These are phyloP conservation scores for Aleiodes leptofemur DNA, from an alignment of 2,888 invertebrate genomes.

Conservation along the genomic window DNA sequence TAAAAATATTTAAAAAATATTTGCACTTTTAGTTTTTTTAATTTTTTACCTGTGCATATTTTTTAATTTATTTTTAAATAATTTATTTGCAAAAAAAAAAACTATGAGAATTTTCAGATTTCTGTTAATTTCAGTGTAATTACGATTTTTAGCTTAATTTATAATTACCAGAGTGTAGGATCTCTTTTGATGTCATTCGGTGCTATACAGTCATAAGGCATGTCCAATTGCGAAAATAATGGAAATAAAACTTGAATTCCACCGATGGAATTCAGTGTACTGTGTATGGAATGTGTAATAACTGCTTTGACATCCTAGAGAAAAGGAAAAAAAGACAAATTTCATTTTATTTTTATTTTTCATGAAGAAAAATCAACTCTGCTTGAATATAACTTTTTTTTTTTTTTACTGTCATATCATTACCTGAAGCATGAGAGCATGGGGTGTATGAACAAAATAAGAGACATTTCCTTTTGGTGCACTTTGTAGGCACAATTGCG, in stretches of 20 bases:
- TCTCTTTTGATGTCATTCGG: slow-evolving; percentile 89
- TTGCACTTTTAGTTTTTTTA: too few species aligned
- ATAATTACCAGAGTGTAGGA: slow-evolving; percentile 88
- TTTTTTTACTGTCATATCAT: not conserved
- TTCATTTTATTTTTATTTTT: slow-evolving; percentile 3
- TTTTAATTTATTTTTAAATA: too few species aligned
- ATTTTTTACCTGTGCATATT: too few species aligned
- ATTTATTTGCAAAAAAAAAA: too few species aligned
- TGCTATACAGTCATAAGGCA: slow-evolving; percentile 89
- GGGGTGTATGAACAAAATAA: slow-evolving; percentile 99
- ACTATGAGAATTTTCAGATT: too few species aligned
- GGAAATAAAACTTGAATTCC: slow-evolving; percentile 99
- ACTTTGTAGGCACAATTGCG: slow-evolving; percentile 98
- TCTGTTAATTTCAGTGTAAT: too few species aligned
- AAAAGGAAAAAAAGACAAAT: slow-evolving; percentile 62
- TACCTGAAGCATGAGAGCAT: slow-evolving; percentile 99
- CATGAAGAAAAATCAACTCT: slow-evolving; percentile 12
- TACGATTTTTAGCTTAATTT: too few species aligned
- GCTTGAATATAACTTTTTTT: not conserved
- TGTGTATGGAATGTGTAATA: slow-evolving; percentile 99
- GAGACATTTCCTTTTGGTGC: slow-evolving; percentile 98
- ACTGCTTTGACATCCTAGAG: slow-evolving; percentile 98
- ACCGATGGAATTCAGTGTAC: slow-evolving; percentile 98
- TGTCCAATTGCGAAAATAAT: slow-evolving; percentile 96
- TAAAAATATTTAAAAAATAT: too few species aligned